Evolutionary conservation across 1,140 invertebrate species (phyloP).

Genomic region (Drosophila parabipectinata): DNA sequence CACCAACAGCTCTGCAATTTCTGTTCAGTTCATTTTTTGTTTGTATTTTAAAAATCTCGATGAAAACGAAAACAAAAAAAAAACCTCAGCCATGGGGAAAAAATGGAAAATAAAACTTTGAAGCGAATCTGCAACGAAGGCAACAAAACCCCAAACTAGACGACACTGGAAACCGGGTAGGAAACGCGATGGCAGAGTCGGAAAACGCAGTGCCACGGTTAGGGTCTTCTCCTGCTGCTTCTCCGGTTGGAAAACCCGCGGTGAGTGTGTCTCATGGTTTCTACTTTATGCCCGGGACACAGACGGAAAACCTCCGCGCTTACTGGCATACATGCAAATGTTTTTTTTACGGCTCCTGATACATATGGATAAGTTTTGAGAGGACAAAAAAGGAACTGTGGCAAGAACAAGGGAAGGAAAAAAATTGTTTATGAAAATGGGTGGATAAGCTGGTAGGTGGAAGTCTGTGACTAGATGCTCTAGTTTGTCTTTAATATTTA

Average conservation of each 20-base stretch:
- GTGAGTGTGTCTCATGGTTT: slow-evolving; percentile 26
- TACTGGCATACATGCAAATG: slow-evolving; percentile 41
- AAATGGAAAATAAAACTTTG: slow-evolving; percentile 69
- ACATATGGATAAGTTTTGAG: slow-evolving; percentile 39
- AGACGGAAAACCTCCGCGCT: slow-evolving; percentile 16
- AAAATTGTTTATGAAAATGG: slow-evolving; percentile 72
- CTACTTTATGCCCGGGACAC: slow-evolving; percentile 65
- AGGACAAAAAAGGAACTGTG: slow-evolving; percentile 3
- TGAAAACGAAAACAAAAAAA: slow-evolving; percentile 61
- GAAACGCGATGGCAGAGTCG: slow-evolving; percentile 48
- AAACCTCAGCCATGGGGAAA: slow-evolving; percentile 35
- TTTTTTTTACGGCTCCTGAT: slow-evolving; percentile 44
- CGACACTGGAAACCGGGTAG: slow-evolving; percentile 62
- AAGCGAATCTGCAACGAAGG: slow-evolving; percentile 37
- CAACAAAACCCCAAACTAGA: slow-evolving; percentile 44
- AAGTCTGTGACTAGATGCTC: neutral
- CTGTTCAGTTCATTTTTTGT: slow-evolving; percentile 40
- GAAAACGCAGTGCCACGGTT: slow-evolving; percentile 51
- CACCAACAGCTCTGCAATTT: slow-evolving; percentile 42
- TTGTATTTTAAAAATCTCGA: slow-evolving; percentile 62
- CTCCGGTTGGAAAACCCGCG: slow-evolving; percentile 10
- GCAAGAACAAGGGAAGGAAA: slow-evolving; percentile 22
- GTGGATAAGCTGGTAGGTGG: neutral
- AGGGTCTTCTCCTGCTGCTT: slow-evolving; percentile 3
- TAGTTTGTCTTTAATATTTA: neutral